These are phyloP conservation scores for Gambusia holbrooki DNA, from an alignment of 2,113 vertebrate species.

Conservation along the genomic window DNA sequence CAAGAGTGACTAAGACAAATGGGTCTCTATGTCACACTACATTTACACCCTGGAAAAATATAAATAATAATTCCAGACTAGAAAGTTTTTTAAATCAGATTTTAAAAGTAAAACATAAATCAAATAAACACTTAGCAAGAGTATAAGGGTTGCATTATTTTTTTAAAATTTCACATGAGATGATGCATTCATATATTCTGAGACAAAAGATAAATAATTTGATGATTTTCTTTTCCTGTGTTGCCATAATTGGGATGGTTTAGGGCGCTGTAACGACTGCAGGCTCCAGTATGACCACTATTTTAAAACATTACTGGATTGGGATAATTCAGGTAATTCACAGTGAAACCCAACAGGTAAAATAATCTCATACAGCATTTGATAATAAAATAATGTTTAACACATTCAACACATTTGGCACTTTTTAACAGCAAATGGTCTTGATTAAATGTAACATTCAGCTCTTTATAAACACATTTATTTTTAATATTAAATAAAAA, in stretches of 20 bases:
- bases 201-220: neutral
- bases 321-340: conserved; percentile 26
- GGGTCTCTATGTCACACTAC: neutral
- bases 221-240: neutral
- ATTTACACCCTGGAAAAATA: neutral
- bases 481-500: conserved; percentile 16
- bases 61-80: neutral
- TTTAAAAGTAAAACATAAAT: no score
- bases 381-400: conserved; percentile 2
- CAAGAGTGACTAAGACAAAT: neutral
- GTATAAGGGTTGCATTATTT: neutral
- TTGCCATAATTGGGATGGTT: neutral
- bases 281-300: neutral
- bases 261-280: neutral
- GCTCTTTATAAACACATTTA: conserved; percentile 32
- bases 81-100: no score
- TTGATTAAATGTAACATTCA: conserved; percentile 37
- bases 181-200: neutral
- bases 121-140: no score
- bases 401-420: conserved; percentile 29
- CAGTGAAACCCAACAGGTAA: conserved; percentile 46
- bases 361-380: conserved; percentile 10
- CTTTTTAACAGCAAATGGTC: conserved; percentile 28
- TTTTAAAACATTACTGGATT: neutral
- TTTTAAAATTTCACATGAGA: neutral